A percentile compares a stretch with the other conserved stretches of the same genome.
Evolutionary conservation across 2,797 vertebrate species (phyloP).

Genomic region (Zenarchopterus dispar): DNA sequence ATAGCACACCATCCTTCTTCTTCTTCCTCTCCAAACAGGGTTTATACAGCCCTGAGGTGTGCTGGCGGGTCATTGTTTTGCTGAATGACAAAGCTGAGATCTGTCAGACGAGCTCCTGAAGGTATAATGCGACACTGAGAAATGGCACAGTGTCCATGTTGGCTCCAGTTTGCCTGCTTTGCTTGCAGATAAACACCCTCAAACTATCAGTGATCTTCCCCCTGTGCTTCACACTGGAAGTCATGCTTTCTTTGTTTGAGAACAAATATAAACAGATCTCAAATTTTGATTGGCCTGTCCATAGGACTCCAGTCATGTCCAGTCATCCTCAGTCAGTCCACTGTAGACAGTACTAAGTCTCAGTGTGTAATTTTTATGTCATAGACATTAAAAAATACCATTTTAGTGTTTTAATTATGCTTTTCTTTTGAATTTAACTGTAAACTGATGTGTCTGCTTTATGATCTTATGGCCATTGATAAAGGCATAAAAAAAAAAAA

Average conservation of each 20-base stretch:
- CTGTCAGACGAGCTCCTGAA: too few species aligned
- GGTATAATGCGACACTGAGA: too few species aligned
- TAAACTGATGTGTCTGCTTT: too few species aligned
- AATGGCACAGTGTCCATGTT: not conserved
- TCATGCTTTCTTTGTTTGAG: not conserved
- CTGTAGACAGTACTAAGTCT: too few species aligned
- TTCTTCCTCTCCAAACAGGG: not conserved
- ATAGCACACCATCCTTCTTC: not conserved
- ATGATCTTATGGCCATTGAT: too few species aligned
- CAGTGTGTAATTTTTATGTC: too few species aligned
- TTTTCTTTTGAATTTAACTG: too few species aligned
- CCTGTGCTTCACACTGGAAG: not conserved
- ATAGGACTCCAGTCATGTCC: not conserved
- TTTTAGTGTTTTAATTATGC: too few species aligned
- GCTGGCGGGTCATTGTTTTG: not conserved
- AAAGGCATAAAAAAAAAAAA: too few species aligned
- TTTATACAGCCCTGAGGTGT: not conserved
- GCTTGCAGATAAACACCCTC: not conserved
- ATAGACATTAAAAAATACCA: too few species aligned
- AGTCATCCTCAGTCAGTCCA: too few species aligned
- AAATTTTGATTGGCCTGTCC: constrained; percentile 1
- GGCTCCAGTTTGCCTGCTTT: not conserved
- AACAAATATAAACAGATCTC: constrained; percentile 1
- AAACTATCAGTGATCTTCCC: not conserved
- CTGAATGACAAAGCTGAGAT: not conserved